Evolutionary conservation across 2,797 vertebrate species (phyloP).

Genomic region (Babyrousa celebensis): DNA sequence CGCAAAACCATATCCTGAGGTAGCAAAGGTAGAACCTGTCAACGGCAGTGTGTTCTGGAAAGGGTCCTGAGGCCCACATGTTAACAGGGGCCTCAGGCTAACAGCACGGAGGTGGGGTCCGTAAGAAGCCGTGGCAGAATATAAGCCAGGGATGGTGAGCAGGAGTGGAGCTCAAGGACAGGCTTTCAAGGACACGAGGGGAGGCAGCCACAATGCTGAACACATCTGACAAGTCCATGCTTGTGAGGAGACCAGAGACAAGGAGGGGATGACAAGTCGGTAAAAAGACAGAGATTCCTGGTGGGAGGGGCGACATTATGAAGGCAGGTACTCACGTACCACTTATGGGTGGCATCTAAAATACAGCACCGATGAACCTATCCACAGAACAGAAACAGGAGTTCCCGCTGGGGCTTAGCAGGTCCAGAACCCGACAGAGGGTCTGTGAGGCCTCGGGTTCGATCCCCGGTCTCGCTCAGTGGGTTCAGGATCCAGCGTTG

Average conservation of each 20-base stretch:
- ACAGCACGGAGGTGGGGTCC: not conserved
- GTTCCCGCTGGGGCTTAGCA: too few relatives aligned
- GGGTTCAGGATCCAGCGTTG: too few relatives aligned
- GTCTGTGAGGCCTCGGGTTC: too few relatives aligned
- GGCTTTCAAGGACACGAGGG: not conserved
- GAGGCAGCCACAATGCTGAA: not conserved
- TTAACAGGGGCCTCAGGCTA: not conserved
- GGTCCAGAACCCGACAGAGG: too few relatives aligned
- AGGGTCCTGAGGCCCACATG: not conserved
- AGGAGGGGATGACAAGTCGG: not conserved
- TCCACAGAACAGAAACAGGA: too few relatives aligned
- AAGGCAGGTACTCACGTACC: not conserved
- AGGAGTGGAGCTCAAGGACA: not conserved
- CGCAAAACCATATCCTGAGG: not conserved
- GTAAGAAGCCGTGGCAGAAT: not conserved
- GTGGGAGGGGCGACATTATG: not conserved
- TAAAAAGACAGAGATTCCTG: not conserved
- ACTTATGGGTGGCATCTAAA: too few relatives aligned
- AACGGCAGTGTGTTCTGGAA: not conserved
- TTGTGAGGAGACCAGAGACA: slow-evolving; percentile 22
- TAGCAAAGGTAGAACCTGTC: not conserved
- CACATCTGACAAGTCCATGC: not conserved
- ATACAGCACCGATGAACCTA: too few relatives aligned
- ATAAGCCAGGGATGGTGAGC: not conserved
- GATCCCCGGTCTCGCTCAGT: too few relatives aligned